Conservation (phyloP, 2,113 vertebrate genomes). For the Greenwoodochromis staneri region DNA sequence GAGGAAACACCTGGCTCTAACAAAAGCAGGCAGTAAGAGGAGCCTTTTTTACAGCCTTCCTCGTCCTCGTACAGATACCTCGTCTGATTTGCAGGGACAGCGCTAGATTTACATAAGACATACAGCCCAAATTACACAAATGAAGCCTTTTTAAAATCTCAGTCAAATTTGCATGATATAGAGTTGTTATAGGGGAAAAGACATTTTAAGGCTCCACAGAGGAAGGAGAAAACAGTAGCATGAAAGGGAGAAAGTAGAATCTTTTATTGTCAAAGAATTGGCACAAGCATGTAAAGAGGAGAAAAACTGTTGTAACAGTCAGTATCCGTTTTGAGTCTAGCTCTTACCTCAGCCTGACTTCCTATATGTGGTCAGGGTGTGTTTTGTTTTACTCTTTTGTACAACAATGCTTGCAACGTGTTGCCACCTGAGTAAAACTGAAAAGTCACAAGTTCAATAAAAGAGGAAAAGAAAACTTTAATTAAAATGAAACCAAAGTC, state of each 20-base stretch:
- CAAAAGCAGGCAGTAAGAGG: conserved; percentile 26
- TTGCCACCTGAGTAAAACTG: conserved; percentile 24
- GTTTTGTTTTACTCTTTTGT: conserved; percentile 40
- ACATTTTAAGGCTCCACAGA: neutral
- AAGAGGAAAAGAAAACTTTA: neutral
- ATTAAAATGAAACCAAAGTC: neutral
- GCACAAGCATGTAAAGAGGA: conserved; percentile 22
- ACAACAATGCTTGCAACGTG: conserved; percentile 28
- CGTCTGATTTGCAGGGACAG: neutral
- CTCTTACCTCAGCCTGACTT: conserved; percentile 62
- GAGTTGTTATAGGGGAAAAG: neutral
- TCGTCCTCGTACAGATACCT: conserved; percentile 16
- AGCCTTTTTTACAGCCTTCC: conserved; percentile 23
- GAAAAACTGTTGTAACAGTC: conserved; percentile 45
- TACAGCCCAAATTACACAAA: conserved; percentile 28
- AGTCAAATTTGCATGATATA: neutral
- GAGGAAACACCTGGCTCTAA: conserved; percentile 64
- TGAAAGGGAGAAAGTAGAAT: neutral
- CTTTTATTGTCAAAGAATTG: conserved; percentile 26
- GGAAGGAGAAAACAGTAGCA: neutral
- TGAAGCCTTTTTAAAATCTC: neutral
- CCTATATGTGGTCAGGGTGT: conserved; percentile 50
- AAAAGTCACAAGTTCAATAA: neutral
- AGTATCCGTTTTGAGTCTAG: conserved; percentile 44
- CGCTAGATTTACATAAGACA: conserved; percentile 3